Base-by-base conservation (phyloP, 2,113 vertebrate genomes). In the Chionis minor region DNA sequence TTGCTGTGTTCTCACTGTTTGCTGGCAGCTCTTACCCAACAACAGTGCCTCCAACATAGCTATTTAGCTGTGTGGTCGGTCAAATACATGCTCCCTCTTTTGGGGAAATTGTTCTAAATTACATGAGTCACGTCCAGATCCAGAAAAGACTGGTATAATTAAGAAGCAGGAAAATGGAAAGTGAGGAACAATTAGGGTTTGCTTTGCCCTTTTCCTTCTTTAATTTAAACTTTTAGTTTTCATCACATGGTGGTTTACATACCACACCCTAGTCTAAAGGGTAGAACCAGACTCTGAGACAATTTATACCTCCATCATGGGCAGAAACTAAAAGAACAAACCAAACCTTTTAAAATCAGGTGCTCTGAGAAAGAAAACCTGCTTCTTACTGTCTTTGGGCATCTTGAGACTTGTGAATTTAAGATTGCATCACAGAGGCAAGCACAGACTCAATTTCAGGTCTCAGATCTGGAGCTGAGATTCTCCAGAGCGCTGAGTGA, bases 41-140 rank as follows among this genome's bases (percentile, higher is more conserved):
- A 59, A 17, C 12, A 42, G 52, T 67, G 81, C 69, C 80, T 94
- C 83, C 65, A 88, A 89, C 75, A 33, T 24, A 47, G 59, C n/a
- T 33, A 35, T 70, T 93, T 61, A 54, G 33, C 77, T 74, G 58
- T 85, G 94, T 92, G 96, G 94, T 74, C 94, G 94, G 82, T 67
- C 88, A 74, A 92, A 95, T 63, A 56, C 72, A 10, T n/a, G 59
- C 30, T 65, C 75, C 51, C 22, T 67, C 40, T 91, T 95, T n/a
- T 14, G 73, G 86, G 52, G 69, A 91, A 96, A 93, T 79, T 67
- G 79, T 44, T 88, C 88, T 84, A 93, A 97, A 96, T 96, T 86
- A 65, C 59, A 75, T 20, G 71, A 94, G 75, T 71, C 67, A 70
- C 0, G 0, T 92, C 92, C 90, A 93, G 75, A 90, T 75, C 67